phyloP scores from a whole-genome alignment of 1,140 invertebrate genomes.

The Drosophila pallidifrons region DNA sequence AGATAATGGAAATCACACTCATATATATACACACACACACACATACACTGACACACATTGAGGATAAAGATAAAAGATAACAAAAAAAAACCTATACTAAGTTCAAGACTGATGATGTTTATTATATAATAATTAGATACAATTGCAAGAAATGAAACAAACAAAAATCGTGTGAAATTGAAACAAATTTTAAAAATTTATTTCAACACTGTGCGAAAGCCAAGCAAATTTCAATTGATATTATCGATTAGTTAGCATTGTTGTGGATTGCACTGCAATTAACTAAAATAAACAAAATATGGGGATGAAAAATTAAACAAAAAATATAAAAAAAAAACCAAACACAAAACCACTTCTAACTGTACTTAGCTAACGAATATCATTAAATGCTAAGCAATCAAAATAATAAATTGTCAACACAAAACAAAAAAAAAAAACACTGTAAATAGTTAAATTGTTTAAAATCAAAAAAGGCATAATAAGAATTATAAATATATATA shows the following conservation, averaged over 20 bases:
- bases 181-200: conserved; percentile 66
- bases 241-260: conserved; percentile 60
- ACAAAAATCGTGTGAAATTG: conserved; percentile 22
- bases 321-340: background rate
- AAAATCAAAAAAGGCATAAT: conserved; percentile 12
- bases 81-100: conserved; percentile 68
- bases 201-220: conserved; percentile 54
- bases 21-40: conserved; percentile 6
- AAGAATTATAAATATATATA: conserved; percentile 5
- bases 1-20: conserved; percentile 10
- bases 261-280: conserved; percentile 42
- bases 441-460: conserved; percentile 52
- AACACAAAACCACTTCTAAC: conserved; percentile 8
- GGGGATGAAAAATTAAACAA: conserved; percentile 21
- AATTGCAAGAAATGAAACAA: conserved; percentile 25
- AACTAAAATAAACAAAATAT: conserved; percentile 1
- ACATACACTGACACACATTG: conserved; percentile 20
- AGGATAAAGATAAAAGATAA: background rate
- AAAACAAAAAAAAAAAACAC: conserved; percentile 7
- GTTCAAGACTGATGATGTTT: conserved; percentile 84
- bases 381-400: conserved; percentile 73
- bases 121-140: conserved; percentile 73
- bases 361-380: conserved; percentile 52
- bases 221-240: conserved; percentile 44
- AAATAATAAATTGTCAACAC: conserved; percentile 10